Evolutionary conservation across 2,888 invertebrate genomes (phyloP), one percentile per base, ranked within the genome.

Genomic region (Alcis repandata): DNA sequence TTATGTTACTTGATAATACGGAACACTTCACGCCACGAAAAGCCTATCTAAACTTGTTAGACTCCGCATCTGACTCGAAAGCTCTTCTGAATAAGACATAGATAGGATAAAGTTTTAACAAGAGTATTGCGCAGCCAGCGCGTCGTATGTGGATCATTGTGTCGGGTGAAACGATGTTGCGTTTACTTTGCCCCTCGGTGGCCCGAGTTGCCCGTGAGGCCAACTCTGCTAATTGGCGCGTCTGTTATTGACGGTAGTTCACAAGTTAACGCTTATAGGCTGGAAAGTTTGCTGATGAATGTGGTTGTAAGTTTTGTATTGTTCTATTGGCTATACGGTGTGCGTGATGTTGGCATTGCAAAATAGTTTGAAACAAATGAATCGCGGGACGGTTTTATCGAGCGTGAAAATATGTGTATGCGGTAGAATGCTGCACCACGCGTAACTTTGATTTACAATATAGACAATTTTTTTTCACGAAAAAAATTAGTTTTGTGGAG

Each of bases 71-170:
- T 27, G 54, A 43, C 6, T 54, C 1, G 53, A 41, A 51, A 22
- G 11, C 41, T 54, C 54, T 32, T 17, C 17, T 43, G 41, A 54
- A 32, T 43, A 43, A 54, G 41, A 17, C 15, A 43, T 54, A 54
- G 54, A 32, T 43, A 54, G 54, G 54, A 54, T 43, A 43, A 54
- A 54, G 54, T 54, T 54, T 54, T 54, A 54, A 54, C 54, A 54
- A 54, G 41, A 54, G 43, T 54, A 41, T 54, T 54, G 54, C 54
- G 54, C 27, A 43, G 41, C 38, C 22, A 20, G 40, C 19, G 22
- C 32, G 32, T 54, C 27, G 22, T 57, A 9, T 56, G 41, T 62
- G 32, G 17, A 63, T 33, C 46, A 46, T 46, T 58, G 46, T 59
- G 22, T 52, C 33, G 59, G 38, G 4, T 15, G 54, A 27, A 53